Conservation (phyloP, 2,888 invertebrate species). For the Apamea epomidion region DNA sequence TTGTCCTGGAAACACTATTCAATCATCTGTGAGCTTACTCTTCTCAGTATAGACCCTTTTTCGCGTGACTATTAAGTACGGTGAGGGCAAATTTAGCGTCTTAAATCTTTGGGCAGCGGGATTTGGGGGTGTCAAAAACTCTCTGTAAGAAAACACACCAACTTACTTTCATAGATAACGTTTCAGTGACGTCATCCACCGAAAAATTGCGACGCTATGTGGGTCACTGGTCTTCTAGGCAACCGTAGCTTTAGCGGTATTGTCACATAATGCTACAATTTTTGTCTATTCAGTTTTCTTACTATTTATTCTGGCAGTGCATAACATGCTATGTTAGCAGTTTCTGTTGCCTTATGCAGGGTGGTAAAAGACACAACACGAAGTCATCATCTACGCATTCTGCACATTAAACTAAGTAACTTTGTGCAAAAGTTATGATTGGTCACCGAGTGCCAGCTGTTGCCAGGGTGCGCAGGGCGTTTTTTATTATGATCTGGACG, state of each 20-base stretch:
- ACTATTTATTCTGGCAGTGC: background rate
- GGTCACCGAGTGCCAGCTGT: background rate
- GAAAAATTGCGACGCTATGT: no score
- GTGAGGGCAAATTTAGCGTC: no score
- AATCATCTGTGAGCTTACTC: no score
- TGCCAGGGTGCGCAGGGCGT: background rate
- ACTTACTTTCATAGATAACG: no score
- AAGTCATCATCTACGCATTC: background rate
- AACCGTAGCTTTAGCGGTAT: background rate
- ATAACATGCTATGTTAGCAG: background rate
- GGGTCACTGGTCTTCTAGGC: no score
- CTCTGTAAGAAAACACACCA: no score
- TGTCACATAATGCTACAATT: conserved; percentile 4
- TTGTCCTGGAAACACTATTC: no score
- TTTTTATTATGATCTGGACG: background rate
- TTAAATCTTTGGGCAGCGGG: no score
- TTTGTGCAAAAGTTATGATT: background rate
- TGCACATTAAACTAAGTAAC: background rate
- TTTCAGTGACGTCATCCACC: no score
- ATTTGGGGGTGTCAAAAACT: no score
- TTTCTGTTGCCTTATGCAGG: background rate
- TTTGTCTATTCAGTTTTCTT: background rate
- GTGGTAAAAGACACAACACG: background rate
- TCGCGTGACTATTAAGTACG: no score
- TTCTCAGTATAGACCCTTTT: no score